Percentiles rank a stretch among this genome's conserved stretches.
phyloP scores from a whole-genome alignment of 2,797 vertebrate genomes.

The Gallirallus australis region DNA sequence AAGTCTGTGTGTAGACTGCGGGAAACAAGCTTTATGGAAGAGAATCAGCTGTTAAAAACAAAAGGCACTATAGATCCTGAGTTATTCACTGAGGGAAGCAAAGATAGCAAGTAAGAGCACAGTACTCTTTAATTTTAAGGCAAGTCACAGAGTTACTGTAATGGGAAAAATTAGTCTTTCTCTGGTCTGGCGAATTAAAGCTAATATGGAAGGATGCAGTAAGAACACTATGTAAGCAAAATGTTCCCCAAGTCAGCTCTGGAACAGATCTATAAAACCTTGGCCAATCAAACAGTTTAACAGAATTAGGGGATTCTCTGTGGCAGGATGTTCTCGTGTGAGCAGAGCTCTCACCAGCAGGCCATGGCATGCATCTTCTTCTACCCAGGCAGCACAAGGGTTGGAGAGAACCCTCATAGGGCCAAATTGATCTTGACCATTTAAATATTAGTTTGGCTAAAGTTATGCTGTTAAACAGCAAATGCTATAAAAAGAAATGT shows the following conservation, averaged over 20 bases:
- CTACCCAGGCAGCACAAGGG: rapidly evolving
- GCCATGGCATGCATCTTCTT: rapidly evolving
- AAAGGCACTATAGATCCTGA: neutral
- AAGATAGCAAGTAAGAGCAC: neutral
- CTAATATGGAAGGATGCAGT: neutral
- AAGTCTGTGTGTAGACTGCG: neutral
- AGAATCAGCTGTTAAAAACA: neutral
- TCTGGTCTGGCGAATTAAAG: neutral
- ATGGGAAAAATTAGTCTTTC: neutral
- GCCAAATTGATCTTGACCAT: neutral
- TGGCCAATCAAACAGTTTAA: neutral
- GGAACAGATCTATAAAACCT: neutral
- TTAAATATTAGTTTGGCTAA: neutral
- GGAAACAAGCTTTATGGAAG: neutral
- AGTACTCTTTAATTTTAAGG: neutral
- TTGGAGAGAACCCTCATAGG: neutral
- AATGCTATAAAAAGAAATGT: neutral
- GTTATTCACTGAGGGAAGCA: neutral
- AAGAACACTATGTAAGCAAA: neutral
- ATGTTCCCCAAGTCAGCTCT: neutral
- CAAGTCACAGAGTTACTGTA: neutral
- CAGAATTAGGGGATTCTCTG: neutral
- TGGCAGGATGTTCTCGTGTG: neutral
- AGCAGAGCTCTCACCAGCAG: neutral
- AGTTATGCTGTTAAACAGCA: neutral